Evolutionary conservation across 2,888 invertebrate species (phyloP).

Genomic region (Acleris literana): DNA sequence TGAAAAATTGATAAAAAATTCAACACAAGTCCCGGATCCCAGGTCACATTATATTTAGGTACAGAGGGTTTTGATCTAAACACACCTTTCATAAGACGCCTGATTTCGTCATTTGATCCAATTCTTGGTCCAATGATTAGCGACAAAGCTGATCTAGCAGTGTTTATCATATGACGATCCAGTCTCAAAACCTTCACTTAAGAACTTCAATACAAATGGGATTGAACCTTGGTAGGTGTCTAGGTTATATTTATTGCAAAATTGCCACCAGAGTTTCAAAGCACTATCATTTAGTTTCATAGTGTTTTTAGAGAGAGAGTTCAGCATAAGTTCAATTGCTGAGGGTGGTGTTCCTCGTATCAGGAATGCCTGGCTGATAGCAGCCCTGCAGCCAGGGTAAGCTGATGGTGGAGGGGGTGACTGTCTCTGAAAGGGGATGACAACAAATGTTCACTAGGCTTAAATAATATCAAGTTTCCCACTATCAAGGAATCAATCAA

Average conservation of each 20-base stretch:
- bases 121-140: no score
- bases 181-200: constrained; percentile 2
- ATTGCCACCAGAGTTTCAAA: constrained; percentile 15
- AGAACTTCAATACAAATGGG: constrained; percentile 2
- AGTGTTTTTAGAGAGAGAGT: not conserved
- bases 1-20: not conserved
- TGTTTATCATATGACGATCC: not conserved
- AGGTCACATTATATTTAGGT: no score
- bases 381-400: constrained; percentile 20
- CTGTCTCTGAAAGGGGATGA: constrained; percentile 6
- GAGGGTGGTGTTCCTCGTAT: no score
- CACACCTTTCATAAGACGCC: no score
- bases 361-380: not conserved
- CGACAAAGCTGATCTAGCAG: no score
- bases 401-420: constrained; percentile 15
- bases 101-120: no score
- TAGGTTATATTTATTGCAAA: not conserved
- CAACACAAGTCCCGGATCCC: constrained; percentile 8
- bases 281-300: constrained; percentile 2
- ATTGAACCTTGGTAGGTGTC: not conserved
- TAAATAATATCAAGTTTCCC: not conserved
- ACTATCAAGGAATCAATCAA: no score
- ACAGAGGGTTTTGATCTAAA: no score
- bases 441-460: constrained; percentile 15
- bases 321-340: no score